Percentiles rank a stretch among this genome's conserved stretches.
These are phyloP conservation scores for Drosophila kepulauana DNA, from an alignment of 1,140 invertebrate genomes.

Conservation along the genomic window DNA sequence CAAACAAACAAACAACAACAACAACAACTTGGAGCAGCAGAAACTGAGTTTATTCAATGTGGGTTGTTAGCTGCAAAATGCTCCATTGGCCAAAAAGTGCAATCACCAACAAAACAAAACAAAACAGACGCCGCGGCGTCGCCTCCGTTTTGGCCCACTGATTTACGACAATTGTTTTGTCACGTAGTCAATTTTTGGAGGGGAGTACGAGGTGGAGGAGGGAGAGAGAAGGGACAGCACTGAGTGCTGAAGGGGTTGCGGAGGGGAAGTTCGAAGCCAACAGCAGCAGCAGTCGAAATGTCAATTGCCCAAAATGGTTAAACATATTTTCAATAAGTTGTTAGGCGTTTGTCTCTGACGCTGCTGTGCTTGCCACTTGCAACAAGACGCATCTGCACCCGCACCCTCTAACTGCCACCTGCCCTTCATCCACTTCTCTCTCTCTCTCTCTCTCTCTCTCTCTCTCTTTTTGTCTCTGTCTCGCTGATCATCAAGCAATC, in stretches of 20 bases:
- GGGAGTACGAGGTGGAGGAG: no score
- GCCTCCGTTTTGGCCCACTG: slow-evolving; percentile 60
- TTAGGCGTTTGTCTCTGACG: slow-evolving; percentile 76
- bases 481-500: slow-evolving; percentile 9
- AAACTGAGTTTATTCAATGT: slow-evolving; percentile 55
- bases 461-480: no score
- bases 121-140: slow-evolving; percentile 22
- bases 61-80: slow-evolving; percentile 57
- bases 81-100: slow-evolving; percentile 46
- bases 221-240: not conserved
- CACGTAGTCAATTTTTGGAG: slow-evolving; percentile 59
- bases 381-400: slow-evolving; percentile 21
- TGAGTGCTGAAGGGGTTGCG: not conserved
- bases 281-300: slow-evolving; percentile 63
- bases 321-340: slow-evolving; percentile 81
- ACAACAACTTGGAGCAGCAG: slow-evolving; percentile 15
- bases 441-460: not conserved
- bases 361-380: slow-evolving; percentile 13
- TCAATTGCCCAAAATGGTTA: slow-evolving; percentile 78
- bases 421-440: not conserved
- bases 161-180: slow-evolving; percentile 82
- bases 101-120: slow-evolving; percentile 30
- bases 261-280: not conserved
- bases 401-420: not conserved
- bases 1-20: slow-evolving; percentile 29